Evolutionary conservation across 2,888 invertebrate genomes (phyloP), one percentile per base, ranked within the genome.

Genomic region (Drosophila merina): DNA sequence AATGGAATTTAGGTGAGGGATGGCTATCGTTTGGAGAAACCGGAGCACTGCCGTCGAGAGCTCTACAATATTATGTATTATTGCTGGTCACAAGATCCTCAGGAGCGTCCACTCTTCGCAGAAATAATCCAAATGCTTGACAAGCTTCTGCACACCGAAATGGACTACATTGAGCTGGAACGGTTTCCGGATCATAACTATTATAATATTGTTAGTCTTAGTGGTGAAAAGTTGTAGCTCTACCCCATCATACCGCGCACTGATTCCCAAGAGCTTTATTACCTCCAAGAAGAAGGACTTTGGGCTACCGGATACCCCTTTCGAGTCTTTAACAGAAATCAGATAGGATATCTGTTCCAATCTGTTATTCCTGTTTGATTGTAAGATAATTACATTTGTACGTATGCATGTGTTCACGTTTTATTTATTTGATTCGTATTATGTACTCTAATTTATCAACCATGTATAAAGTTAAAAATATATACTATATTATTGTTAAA

Each of bases 41-140:
- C 98, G 0, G 97, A 97, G 82, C 98, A 98, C 88, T 98, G 98
- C 91, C 95, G 97, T 50, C 93, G 98, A 5, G 97, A 98, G 90
- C 93, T 98, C 1, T 98, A 97, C 92, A 97, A 97, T 86, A 96
- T 98, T 57, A 98, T 98, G 98, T 97, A 96, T 90, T 97, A 97
- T 90, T 98, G 98, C 91, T 98, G 98, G 98, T 96, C 97, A 73
- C 95, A 96, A 10, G 95, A 96, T 82, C 94, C 97, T 0, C 94
- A 94, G n/a, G 94, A 95, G 70, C 92, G 98, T 63, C 98, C 98
- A 0, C 94, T 95, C 49, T 98, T 98, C 91, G 93, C 93, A 0
- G 97, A 98, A 91, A 94, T 97, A 20, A 95, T 96, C 2, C 93
- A 94, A 57, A 93, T 97, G 90, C 92, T 98, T 52, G 97, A 97